Base-by-base conservation (phyloP, 2,797 vertebrate genomes). In the Graptemys geographica region DNA sequence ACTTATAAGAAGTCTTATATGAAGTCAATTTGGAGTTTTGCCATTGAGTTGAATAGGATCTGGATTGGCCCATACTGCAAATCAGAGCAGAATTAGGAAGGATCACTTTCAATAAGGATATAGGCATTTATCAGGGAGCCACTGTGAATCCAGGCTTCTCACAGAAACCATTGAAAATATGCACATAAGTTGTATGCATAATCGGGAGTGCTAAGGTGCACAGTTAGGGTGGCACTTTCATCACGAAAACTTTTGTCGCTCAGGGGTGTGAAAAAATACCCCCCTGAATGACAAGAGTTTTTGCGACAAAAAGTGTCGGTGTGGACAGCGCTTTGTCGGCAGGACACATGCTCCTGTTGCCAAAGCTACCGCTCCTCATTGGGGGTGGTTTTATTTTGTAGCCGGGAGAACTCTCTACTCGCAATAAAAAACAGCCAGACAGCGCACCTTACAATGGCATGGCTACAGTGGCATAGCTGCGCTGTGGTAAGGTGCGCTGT, bases 11-110 rank as follows among this genome's bases (percentile, higher is more conserved):
- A 88, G 57, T 47, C 0, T 0, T 80, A 94, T 52, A n/a, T 41
- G 62, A 69, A n/a, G 33, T 19, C n/a, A 72, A 94, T 89, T 96
- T 27, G 87, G 94, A 92, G 92, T 96, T 96, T 1, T 4, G 52
- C 90, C 86, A 90, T 3, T 81, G 89, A 95, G 81, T 76, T 92
- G 87, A 79, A 92, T 52, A 76, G 23, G 37, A 62, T 55, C 19
- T 2, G 16, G 89, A 78, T 87, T 79, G 95, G 25, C 81, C 87
- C 52, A 79, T 79, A n/a, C 88, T 91, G 33, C 37, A 57, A 57
- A 88, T 84, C n/a, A 78, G 51, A 94, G 72, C 7, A 74, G 83
- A 90, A 79, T 47, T 84, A 81, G 55, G 84, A 95, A 86, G 92
- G 83, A 69, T 78, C 88, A 87, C 6, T 91, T 86, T 81, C 91